Evolutionary conservation across 2,888 invertebrate genomes (phyloP).

Genomic region (Argyresthia albistria): DNA sequence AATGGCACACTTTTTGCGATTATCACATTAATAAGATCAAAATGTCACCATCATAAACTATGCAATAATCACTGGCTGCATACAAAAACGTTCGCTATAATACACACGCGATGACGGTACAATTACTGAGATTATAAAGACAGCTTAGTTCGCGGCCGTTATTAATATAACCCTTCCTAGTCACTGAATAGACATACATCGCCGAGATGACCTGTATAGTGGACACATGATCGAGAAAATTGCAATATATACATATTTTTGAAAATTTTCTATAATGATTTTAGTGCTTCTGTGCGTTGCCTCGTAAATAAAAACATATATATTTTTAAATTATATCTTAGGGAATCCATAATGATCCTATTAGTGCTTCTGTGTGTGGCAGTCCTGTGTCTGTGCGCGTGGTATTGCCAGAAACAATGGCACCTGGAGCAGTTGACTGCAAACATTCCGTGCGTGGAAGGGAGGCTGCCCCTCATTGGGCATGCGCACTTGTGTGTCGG

Average conservation of each 20-base stretch:
- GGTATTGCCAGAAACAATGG: neutral
- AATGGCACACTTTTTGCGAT: no score
- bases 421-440: neutral
- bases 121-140: neutral
- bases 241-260: neutral
- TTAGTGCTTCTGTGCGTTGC: neutral
- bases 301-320: neutral
- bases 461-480: neutral
- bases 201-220: neutral
- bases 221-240: neutral
- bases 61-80: neutral
- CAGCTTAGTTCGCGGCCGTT: neutral
- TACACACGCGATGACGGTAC: neutral
- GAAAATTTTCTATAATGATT: neutral
- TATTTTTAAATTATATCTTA: neutral
- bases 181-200: neutral
- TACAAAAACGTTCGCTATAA: neutral
- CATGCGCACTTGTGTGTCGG: neutral
- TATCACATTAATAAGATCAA: neutral
- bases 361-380: neutral
- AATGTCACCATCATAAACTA: neutral
- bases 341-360: neutral
- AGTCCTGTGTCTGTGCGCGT: neutral
- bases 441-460: neutral
- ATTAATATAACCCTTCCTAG: neutral